Base-by-base conservation (phyloP, 2,113 vertebrate genomes). In the Tichodroma muraria region DNA sequence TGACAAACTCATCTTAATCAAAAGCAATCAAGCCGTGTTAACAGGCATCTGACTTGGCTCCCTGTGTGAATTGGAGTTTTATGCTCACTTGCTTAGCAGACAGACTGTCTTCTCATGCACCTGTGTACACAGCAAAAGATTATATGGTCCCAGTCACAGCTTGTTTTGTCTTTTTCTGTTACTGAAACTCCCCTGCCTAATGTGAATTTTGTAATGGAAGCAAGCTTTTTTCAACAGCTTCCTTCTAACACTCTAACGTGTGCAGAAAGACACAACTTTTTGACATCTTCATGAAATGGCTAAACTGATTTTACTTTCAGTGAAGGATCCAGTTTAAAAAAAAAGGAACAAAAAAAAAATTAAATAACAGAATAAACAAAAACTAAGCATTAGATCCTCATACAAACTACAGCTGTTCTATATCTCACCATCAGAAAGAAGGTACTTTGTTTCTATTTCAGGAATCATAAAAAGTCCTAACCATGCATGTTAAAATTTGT, bases 181-280 rank as follows among this genome's bases (percentile, higher is more conserved):
- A 54, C 28, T 27, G n/a, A 56, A 75, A 56, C 1, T 64, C 12
- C 11, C 42, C n/a, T 71, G 6, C 25, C 18, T 79, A 78, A n/a
- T n/a, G 6, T 76, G 16, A 6, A 38, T 59, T 33, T 80, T 69
- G 15, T 1, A 4, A 23, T 30, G 8, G 28, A 59, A 69, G 11
- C 42, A 69, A 59, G 35, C 33, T 61, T 52, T 71, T 45, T 64
- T 64, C 45, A 53, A 42, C 72, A 69, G 42, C 52, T 82, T 84
- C 6, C 16, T 85, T 54, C 21, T 47, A 56, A 35, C 6, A 25
- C 6, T 42, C 15, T 64, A 28, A 33, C 0, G 0, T 49, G 12
- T 73, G 6, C 13, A 63, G 54, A 93, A 65, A 66, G 12, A n/a
- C 23, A 53, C 2, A 60, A 56, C 3, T 49, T 59, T 71, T 61